A percentile compares a stretch with the other conserved stretches of the same genome.
These are phyloP conservation scores for Spizaetus ornatus DNA, from an alignment of 2,113 vertebrate genomes.

Conservation along the genomic window DNA sequence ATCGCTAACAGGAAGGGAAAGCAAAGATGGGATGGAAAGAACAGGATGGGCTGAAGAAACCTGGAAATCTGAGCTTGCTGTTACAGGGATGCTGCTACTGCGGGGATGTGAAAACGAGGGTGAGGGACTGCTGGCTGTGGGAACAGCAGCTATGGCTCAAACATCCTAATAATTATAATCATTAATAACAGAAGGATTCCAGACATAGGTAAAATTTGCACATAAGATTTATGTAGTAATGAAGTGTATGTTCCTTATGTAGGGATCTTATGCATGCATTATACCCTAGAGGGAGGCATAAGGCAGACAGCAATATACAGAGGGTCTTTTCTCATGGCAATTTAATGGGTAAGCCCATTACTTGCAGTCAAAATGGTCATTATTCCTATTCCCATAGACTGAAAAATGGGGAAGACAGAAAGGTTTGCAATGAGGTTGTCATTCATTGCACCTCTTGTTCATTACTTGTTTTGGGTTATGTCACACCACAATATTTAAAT, in stretches of 20 bases:
- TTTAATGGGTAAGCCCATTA: background rate
- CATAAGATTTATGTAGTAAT: too few species aligned
- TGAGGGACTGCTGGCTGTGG: background rate
- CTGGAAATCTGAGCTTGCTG: background rate
- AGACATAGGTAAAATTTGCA: background rate
- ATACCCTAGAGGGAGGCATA: background rate
- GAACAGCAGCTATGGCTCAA: background rate
- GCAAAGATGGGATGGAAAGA: background rate
- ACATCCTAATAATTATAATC: background rate
- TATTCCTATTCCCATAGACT: background rate
- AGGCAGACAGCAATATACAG: background rate
- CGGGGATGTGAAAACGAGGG: background rate
- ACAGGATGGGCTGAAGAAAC: background rate
- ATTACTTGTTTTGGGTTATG: background rate
- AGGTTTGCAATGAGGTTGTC: background rate
- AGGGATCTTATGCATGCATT: background rate
- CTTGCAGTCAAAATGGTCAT: background rate
- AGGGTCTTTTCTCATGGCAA: background rate
- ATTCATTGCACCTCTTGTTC: background rate
- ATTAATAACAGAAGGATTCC: background rate
- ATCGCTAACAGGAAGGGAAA: background rate
- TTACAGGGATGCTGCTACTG: background rate
- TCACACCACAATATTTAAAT: background rate
- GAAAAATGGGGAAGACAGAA: background rate
- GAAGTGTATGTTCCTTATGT: background rate